Evolutionary conservation across 2,888 invertebrate genomes (phyloP), one percentile per base, ranked within the genome.

Genomic region (Synanthedon andrenaeformis): DNA sequence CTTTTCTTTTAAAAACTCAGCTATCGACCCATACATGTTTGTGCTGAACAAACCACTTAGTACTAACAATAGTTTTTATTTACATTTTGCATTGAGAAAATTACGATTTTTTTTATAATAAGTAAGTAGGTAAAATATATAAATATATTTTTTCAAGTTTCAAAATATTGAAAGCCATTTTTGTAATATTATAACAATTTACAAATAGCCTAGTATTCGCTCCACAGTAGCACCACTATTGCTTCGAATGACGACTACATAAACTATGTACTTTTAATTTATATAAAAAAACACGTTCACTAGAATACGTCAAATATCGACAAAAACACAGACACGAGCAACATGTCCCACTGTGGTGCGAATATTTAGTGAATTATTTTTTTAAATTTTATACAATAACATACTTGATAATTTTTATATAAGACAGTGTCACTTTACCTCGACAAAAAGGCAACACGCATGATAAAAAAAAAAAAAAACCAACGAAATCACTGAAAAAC

Each of bases 51-150:
- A 45, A 45, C 12, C 45, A 45, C 45, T 45, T 13, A 6, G 14
- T 72, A 69, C 76, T 77, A 79, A 82, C 88, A 79, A 79, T 76
- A 79, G 79, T 87, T 81, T 23, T 23, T 84, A 85, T 83, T 84
- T 85, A 86, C 86, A 85, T 67, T 80, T 77, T 77, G 75, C 69
- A 66, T 70, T 69, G 71, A 72, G 71, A 74, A 74, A 79, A 75
- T 82, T 84, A 74, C 82, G 79, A 82, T 84, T 83, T 83, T 84
- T 83, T 23, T 23, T 23, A 23, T 23, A 23, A 76, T 78, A 72
- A 63, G 23, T 23, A 23, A 23, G 23, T 35, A 35, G 10, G 45
- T 45, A 45, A 45, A 45, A 45, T 45, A 45, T 45, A 45, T 42
- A n/a, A n/a, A n/a, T 42, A n/a, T 19, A 11, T 19, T 49, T 51